Conservation (phyloP, 2,888 invertebrate genomes). For the Steromphala cineraria region DNA sequence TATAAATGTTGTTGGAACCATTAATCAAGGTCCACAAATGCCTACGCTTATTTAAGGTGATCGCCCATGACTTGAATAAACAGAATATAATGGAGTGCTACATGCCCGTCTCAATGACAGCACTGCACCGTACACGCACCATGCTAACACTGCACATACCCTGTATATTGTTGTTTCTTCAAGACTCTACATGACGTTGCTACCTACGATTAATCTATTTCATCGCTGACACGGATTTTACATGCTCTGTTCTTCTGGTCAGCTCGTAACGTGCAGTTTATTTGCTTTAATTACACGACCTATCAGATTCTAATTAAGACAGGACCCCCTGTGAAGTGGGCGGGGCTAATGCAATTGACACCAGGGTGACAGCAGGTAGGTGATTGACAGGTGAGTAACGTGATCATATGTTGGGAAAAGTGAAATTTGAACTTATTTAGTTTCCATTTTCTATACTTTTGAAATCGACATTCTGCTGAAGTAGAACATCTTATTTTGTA, state of each 20-base stretch:
- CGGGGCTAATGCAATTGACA: background rate
- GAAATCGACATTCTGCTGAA: no score
- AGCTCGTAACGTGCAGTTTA: background rate
- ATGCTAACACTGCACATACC: background rate
- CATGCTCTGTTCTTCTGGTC: background rate
- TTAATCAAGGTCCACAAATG: no score
- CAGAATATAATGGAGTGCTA: no score
- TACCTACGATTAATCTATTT: constrained; percentile 16
- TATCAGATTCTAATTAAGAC: constrained; percentile 15
- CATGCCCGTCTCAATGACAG: no score
- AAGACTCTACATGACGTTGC: background rate
- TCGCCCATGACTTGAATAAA: no score
- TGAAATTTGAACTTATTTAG: no score
- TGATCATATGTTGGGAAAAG: no score
- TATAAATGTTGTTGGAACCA: no score
- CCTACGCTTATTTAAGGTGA: no score
- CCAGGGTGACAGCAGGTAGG: background rate
- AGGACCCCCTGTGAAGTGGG: constrained; percentile 5
- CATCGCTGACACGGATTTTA: background rate
- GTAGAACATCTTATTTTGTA: no score
- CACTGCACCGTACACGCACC: no score
- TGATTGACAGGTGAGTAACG: background rate
- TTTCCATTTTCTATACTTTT: no score
- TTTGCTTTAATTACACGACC: constrained; percentile 8
- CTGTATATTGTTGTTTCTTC: background rate